Evolutionary conservation across 2,888 invertebrate species (phyloP).

Genomic region (Andrena fulva): DNA sequence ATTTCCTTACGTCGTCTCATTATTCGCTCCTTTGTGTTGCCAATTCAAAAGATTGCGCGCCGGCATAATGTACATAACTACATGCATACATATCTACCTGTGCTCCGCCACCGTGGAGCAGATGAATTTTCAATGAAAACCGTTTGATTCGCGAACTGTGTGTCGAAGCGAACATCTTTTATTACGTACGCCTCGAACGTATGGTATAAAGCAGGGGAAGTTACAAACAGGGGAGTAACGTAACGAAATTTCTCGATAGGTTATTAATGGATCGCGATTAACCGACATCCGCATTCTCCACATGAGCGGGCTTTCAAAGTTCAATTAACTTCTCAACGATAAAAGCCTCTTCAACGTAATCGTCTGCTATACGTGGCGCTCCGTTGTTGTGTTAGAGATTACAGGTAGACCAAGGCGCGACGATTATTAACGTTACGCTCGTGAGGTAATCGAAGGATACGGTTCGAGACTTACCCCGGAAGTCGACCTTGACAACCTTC

Average conservation of each 20-base stretch:
- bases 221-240: no score
- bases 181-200: no score
- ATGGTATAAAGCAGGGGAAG: neutral
- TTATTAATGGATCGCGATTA: neutral
- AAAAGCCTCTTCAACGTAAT: neutral
- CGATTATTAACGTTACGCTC: neutral
- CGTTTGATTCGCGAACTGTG: neutral
- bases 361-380: neutral
- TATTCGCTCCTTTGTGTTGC: neutral
- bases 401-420: no score
- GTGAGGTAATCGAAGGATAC: neutral
- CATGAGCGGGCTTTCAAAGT: neutral
- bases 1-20: no score
- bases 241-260: constrained; percentile 4
- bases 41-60: neutral
- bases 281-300: neutral
- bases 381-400: no score
- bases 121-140: neutral
- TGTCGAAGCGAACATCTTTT: no score
- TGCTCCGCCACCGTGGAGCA: no score
- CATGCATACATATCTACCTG: no score
- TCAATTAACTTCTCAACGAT: neutral
- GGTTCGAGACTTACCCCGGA: constrained; percentile 88
- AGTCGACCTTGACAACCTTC: constrained; percentile 89
- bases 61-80: no score